Base-by-base conservation (phyloP, 2,888 invertebrate species). In the Lysandra coridon region DNA sequence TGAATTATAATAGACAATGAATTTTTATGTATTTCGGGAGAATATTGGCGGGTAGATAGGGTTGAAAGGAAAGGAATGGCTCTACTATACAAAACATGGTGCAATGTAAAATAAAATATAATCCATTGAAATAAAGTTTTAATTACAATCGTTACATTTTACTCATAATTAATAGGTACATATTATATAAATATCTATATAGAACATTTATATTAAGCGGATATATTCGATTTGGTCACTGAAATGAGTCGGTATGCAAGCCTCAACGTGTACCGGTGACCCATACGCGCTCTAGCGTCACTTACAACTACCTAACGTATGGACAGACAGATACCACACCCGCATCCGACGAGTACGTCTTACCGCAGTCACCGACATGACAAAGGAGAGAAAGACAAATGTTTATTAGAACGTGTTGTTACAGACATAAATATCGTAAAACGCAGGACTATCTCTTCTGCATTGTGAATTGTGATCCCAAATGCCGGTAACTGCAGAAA, bases 111-210 rank as follows among this genome's bases (percentile, higher is more conserved):
- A 89, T 86, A 90, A 92, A 92, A 86, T 84, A 80, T 84, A 84
- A 83, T 84, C 83, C 81, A 82, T 92, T 92, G 91, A 94, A 94
- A 94, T 94, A 94, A 94, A 92, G 93, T 90, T 94, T 93, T 94
- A 94, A 94, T 94, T 94, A 93, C 93, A 94, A 92, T 94, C 88
- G 91, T 93, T 94, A 94, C 93, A 94, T 94, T 93, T 90, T 93
- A 92, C 87, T 94, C 90, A 91, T 93, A 91, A 91, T 91, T 92
- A 92, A 92, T 93, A 91, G 90, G 91, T 92, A 91, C 92, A 92
- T 92, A 92, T 91, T 93, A 91, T 93, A 93, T 93, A 93, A 92
- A 94, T 93, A 92, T 92, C 91, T 93, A 91, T 93, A 93, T 91
- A 93, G 93, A 92, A 93, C 91, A 92, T 93, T 92, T 92, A 92